Evolutionary conservation across 2,888 invertebrate species (phyloP), one percentile per base, ranked within the genome.

Genomic region (Hemicrepidius hirtus): DNA sequence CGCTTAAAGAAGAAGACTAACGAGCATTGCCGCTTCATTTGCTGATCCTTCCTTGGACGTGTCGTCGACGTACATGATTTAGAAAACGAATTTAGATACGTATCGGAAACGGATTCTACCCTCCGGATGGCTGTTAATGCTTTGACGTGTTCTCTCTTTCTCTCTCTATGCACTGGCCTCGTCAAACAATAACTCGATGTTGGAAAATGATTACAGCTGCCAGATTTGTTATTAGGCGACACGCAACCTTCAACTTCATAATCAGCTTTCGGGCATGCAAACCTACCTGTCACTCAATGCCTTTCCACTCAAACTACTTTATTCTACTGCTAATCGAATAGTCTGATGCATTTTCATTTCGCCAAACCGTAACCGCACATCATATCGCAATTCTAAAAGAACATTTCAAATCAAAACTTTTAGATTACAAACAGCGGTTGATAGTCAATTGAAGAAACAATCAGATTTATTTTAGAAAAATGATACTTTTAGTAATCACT

Each of bases 191-290:
- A 63, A 81, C 78, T 81, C 76, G 73, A 79, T 78, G 80, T 80
- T 81, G 80, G 77, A 79, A 76, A 78, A 80, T 82, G 83, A 83
- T 83, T 83, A 80, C 80, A 73, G 77, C 80, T 80, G 82, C 81
- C 82, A 83, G 83, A 83, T 83, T 83, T 80, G 82, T 80, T 83
- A 83, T 83, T 82, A 81, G 76, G 77, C 77, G 79, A 81, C 84
- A 84, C 83, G 84, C 83, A 78, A 82, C 79, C 80, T 78, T 82
- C 77, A 77, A 75, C 76, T 78, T 79, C 76, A 78, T 82, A 83
- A 82, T 82, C 81, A 80, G 80, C 78, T 79, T 81, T 80, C 77
- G 77, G 77, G 81, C 84, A 84, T 83, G 84, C 83, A 81, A 84
- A 80, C 77, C 78, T 78, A 75, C 79, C 78, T 81, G 82, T 83